Percentiles rank a stretch among this genome's conserved stretches.
These are phyloP conservation scores for Tricholauxania praeusta DNA, from an alignment of 2,888 invertebrate species.

Conservation along the genomic window DNA sequence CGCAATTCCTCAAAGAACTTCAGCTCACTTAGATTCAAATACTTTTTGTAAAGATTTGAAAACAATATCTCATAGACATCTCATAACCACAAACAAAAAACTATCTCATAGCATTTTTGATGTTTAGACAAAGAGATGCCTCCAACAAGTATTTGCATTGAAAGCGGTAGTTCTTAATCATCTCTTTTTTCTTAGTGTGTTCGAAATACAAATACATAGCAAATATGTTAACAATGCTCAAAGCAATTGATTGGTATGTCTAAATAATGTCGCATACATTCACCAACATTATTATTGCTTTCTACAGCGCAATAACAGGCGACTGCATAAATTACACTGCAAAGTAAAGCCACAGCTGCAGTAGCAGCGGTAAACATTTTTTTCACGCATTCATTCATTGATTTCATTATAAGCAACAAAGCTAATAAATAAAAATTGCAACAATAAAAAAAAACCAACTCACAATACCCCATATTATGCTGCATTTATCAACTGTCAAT, in stretches of 20 bases:
- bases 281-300: neutral
- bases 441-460: constrained; percentile 33
- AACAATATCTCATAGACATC: no score
- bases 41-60: no score
- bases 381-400: neutral
- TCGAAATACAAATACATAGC: constrained; percentile 8
- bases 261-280: constrained; percentile 38
- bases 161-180: no score
- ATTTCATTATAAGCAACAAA: neutral
- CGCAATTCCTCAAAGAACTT: no score
- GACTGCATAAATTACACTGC: constrained; percentile 40
- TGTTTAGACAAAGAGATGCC: no score
- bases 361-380: neutral
- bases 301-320: neutral
- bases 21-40: no score
- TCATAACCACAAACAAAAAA: no score
- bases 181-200: neutral
- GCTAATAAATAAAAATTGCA: neutral
- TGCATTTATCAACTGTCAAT: constrained; percentile 46
- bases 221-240: constrained; percentile 17
- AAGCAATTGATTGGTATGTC: constrained; percentile 31
- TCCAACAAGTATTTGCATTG: no score
- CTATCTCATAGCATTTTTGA: no score
- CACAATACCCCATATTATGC: constrained; percentile 15
- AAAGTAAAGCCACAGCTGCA: neutral